These are phyloP conservation scores for Leucozona laternaria DNA, from an alignment of 2,888 invertebrate genomes.

Conservation along the genomic window DNA sequence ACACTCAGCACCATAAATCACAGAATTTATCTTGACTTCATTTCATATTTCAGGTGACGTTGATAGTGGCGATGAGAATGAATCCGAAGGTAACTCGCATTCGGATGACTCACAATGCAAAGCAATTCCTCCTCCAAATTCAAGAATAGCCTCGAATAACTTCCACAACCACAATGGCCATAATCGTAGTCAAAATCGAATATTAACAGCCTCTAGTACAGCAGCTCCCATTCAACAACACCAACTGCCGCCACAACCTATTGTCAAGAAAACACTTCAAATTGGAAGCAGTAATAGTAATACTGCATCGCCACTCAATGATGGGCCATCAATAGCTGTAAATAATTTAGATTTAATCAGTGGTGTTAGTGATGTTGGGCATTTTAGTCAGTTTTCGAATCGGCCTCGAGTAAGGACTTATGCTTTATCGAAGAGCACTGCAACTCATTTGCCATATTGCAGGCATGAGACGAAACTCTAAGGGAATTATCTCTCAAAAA, in stretches of 20 bases:
- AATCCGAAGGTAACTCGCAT: conserved; percentile 85
- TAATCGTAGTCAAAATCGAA: conserved; percentile 62
- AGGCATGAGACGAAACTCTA: conserved; percentile 78
- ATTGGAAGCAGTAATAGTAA: conserved; percentile 57
- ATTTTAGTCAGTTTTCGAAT: conserved; percentile 76
- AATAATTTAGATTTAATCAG: conserved; percentile 78
- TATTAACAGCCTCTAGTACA: conserved; percentile 4
- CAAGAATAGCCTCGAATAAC: conserved; percentile 70
- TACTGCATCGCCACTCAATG: conserved; percentile 57
- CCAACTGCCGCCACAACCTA: conserved; percentile 36
- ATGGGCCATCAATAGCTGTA: conserved; percentile 72
- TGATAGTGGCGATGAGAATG: conserved; percentile 91
- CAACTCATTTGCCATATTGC: conserved; percentile 74
- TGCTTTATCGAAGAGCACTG: conserved; percentile 75
- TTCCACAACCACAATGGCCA: conserved; percentile 71
- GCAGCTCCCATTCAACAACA: conserved; percentile 41
- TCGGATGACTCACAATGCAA: conserved; percentile 67
- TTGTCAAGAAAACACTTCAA: conserved; percentile 39
- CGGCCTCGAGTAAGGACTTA: conserved; percentile 77
- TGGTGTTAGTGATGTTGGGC: conserved; percentile 75
- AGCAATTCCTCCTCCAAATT: conserved; percentile 56
- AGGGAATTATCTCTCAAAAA: conserved; percentile 3
- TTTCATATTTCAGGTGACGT: conserved; percentile 87
- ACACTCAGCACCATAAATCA: background rate
- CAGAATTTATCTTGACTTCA: background rate